These are phyloP conservation scores for Neolamprologus longior DNA, from an alignment of 2,113 vertebrate genomes.

Conservation along the genomic window DNA sequence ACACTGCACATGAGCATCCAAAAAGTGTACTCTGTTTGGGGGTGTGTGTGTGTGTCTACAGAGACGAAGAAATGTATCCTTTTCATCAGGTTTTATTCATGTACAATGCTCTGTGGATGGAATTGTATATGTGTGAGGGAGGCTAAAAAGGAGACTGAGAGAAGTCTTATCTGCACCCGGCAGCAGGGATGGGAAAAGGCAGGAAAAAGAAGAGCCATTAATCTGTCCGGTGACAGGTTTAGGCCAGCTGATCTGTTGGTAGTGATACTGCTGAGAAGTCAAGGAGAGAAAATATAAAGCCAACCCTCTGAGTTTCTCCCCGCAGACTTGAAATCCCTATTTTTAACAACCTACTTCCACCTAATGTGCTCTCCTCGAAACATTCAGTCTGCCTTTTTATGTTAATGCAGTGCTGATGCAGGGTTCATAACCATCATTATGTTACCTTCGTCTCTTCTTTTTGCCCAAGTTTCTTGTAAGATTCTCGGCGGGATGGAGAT, in stretches of 20 bases:
- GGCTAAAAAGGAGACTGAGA: neutral
- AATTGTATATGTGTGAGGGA: neutral
- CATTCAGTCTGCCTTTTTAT: conserved; percentile 2
- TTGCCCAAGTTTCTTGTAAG: neutral
- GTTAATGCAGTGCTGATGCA: neutral
- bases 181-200: conserved; percentile 20
- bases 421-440: neutral
- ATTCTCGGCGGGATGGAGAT: neutral
- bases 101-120: neutral
- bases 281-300: conserved; percentile 30
- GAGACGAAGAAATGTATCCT: neutral
- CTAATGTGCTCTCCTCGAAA: neutral
- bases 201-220: conserved; percentile 35
- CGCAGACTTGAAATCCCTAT: conserved; percentile 2
- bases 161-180: conserved; percentile 40
- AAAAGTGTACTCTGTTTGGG: neutral
- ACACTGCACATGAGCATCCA: neutral
- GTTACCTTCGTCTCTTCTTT: neutral
- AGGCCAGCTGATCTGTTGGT: conserved; percentile 50
- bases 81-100: neutral
- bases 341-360: conserved; percentile 33
- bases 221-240: conserved; percentile 62
- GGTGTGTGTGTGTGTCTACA: accelerated
- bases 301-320: conserved; percentile 7
- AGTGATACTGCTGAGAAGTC: conserved; percentile 31